Conservation (phyloP, 2,888 invertebrate genomes). For the Mythimna loreyi region DNA sequence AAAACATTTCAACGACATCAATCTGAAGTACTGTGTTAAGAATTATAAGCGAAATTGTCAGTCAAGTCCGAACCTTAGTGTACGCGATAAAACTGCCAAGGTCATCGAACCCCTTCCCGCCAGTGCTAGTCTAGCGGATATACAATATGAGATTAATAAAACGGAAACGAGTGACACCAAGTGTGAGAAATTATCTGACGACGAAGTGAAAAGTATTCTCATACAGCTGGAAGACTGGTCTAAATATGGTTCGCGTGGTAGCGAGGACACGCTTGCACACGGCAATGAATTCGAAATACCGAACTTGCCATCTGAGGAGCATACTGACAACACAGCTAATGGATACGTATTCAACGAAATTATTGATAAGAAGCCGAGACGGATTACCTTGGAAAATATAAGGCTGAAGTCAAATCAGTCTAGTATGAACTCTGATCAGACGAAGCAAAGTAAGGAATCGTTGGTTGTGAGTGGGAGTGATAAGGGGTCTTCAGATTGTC, state of each 20-base stretch:
- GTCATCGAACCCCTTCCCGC: constrained; percentile 75
- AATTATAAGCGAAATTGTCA: constrained; percentile 85
- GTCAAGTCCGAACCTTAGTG: constrained; percentile 86
- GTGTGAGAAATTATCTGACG: constrained; percentile 81
- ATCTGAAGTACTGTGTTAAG: constrained; percentile 84
- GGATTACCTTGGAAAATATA: constrained; percentile 86
- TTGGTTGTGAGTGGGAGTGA: constrained; percentile 74
- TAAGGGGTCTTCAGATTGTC: constrained; percentile 64
- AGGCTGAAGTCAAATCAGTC: constrained; percentile 79
- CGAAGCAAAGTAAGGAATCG: constrained; percentile 72
- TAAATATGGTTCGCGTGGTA: constrained; percentile 86
- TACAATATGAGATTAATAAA: constrained; percentile 82
- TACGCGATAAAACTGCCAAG: constrained; percentile 71
- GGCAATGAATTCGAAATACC: constrained; percentile 87
- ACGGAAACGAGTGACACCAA: constrained; percentile 79
- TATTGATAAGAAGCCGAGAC: constrained; percentile 86
- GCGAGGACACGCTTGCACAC: constrained; percentile 86
- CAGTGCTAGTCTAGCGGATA: constrained; percentile 85
- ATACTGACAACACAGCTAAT: constrained; percentile 70
- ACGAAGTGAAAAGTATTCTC: constrained; percentile 87
- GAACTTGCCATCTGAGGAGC: constrained; percentile 85
- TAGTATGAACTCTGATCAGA: constrained; percentile 72
- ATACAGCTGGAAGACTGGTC: constrained; percentile 89
- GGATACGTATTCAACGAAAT: constrained; percentile 89
- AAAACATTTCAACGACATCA: constrained; percentile 92